phyloP scores from a whole-genome alignment of 2,113 vertebrate genomes.

The Leucoraja erinaceus region DNA sequence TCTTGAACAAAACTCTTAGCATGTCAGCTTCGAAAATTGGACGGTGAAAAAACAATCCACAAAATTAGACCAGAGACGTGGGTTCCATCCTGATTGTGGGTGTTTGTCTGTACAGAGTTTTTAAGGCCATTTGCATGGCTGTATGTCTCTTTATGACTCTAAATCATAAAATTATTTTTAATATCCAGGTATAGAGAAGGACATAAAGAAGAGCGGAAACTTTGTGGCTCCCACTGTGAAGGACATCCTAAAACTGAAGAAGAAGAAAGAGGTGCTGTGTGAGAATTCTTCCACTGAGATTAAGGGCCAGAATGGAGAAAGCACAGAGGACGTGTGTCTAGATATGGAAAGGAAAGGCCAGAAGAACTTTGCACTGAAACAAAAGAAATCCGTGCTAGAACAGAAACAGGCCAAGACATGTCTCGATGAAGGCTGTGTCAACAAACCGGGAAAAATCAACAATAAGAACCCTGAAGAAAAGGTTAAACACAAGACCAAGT shows the following conservation, averaged over 20 bases:
- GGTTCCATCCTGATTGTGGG: too few relatives aligned
- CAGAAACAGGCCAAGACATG: not conserved
- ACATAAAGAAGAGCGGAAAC: not conserved
- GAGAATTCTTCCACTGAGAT: not conserved
- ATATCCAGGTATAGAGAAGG: slow-evolving; percentile 2
- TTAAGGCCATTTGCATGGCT: too few relatives aligned
- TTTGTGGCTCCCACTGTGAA: not conserved
- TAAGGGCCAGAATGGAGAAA: not conserved
- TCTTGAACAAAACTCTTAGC: too few relatives aligned
- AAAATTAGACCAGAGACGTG: too few relatives aligned
- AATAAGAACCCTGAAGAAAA: not conserved
- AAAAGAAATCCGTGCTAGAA: not conserved
- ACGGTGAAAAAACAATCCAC: too few relatives aligned
- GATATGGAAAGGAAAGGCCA: not conserved
- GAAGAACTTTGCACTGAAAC: not conserved
- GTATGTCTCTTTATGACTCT: too few relatives aligned
- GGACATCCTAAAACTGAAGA: slow-evolving; percentile 3
- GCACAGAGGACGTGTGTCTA: not conserved
- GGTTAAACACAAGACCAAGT: not conserved
- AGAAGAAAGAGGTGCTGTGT: not conserved
- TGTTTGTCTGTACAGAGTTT: too few relatives aligned
- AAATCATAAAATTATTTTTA: not conserved
- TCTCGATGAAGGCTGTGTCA: not conserved
- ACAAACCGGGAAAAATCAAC: not conserved
- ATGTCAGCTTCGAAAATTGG: too few relatives aligned